Conservation (phyloP, 2,113 vertebrate species). For the Merops nubicus region DNA sequence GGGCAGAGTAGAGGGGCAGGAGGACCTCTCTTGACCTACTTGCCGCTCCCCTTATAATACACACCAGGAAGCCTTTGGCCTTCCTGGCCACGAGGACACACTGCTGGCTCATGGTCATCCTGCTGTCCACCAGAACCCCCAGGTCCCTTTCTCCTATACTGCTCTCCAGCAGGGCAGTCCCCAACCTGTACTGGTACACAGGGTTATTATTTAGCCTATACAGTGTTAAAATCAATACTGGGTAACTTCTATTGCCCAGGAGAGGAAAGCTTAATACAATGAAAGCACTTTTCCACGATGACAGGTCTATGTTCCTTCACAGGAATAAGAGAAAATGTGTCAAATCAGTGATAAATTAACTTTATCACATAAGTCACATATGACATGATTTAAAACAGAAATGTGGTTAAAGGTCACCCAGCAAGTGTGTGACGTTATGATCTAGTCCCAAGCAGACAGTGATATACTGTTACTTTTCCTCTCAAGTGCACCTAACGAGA, state of each 20-base stretch:
- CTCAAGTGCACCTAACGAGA: background rate
- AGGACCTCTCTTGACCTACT: no score
- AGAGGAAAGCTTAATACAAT: background rate
- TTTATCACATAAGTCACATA: background rate
- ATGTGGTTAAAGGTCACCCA: background rate
- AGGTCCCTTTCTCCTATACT: no score
- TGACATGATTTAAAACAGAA: background rate
- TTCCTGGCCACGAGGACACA: no score
- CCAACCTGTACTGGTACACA: no score
- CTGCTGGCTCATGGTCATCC: no score
- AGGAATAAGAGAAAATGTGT: background rate
- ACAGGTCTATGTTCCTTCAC: background rate
- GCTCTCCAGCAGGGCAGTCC: no score
- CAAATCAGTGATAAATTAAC: conserved; percentile 28
- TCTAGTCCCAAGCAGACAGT: background rate
- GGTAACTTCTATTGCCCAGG: background rate
- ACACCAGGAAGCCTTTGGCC: no score
- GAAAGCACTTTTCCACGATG: background rate
- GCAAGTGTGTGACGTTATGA: background rate
- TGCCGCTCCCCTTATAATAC: no score
- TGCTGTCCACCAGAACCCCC: no score
- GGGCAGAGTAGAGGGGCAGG: no score
- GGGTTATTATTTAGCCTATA: background rate
- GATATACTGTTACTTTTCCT: background rate
- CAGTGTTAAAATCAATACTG: background rate